These are phyloP conservation scores for Xestoiulus laeticollis DNA, from an alignment of 2,888 invertebrate species.

Conservation along the genomic window DNA sequence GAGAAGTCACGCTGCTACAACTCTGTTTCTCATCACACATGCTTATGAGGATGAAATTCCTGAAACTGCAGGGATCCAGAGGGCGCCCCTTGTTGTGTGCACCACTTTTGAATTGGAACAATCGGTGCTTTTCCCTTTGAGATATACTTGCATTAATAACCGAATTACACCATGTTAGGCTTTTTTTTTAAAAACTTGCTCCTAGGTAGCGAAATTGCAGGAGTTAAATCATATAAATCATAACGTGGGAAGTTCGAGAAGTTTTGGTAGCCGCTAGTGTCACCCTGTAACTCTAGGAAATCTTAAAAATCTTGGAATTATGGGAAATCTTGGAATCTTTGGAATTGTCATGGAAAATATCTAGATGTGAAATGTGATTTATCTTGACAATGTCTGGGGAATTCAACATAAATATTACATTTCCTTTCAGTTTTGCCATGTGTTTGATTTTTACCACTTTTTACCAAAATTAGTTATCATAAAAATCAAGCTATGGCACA, in stretches of 20 bases:
- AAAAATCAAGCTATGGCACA: no score
- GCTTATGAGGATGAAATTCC: constrained; percentile 20
- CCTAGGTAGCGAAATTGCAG: background rate
- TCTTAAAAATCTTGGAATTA: no score
- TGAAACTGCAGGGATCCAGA: constrained; percentile 27
- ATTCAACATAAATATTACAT: no score
- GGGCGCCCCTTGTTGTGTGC: background rate
- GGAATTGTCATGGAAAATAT: no score
- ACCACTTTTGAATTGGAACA: constrained; percentile 18
- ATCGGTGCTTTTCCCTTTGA: background rate
- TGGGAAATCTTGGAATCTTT: no score
- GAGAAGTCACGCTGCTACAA: constrained; percentile 24
- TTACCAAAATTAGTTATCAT: no score
- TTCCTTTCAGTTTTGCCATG: no score
- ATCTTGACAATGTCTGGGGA: no score
- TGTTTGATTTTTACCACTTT: no score
- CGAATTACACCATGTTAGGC: background rate
- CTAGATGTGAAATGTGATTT: no score
- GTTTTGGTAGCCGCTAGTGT: no score
- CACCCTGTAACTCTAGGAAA: no score
- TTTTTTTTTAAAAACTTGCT: background rate
- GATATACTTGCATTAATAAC: background rate
- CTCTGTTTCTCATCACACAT: constrained; percentile 44
- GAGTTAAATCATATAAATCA: background rate
- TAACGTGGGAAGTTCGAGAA: background rate